Percentiles rank a stretch among this genome's conserved stretches.
Evolutionary conservation across 2,888 invertebrate species (phyloP).

Genomic region (Drosophila conformis): DNA sequence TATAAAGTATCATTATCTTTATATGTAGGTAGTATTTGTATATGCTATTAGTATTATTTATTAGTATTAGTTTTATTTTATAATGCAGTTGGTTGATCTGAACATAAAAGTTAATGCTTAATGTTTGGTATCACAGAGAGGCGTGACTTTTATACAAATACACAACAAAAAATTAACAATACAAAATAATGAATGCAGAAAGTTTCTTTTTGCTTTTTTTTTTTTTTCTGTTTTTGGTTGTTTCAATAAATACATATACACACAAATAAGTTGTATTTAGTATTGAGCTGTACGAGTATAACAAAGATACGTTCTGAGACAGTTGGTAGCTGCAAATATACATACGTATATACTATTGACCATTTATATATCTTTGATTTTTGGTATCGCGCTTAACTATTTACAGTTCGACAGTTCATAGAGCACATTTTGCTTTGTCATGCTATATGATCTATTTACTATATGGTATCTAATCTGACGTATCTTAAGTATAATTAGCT

Average conservation of each 20-base stretch:
- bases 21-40: conserved; percentile 34
- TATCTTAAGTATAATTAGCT: conserved; percentile 31
- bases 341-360: conserved; percentile 1
- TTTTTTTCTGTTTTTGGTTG: conserved; percentile 17
- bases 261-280: conserved; percentile 26
- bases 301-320: conserved; percentile 48
- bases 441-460: conserved; percentile 23
- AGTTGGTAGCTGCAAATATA: conserved; percentile 41
- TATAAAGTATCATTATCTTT: conserved; percentile 37
- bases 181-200: conserved; percentile 56
- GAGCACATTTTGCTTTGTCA: conserved; percentile 36
- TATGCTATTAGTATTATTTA: conserved; percentile 28
- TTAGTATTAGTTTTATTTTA: conserved; percentile 32
- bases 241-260: conserved; percentile 45
- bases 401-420: conserved; percentile 38
- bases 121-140: conserved; percentile 84
- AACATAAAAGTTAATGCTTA: conserved; percentile 78
- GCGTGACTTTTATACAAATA: conserved; percentile 82
- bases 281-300: conserved; percentile 56
- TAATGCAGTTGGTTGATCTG: conserved; percentile 75
- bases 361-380: conserved; percentile 13
- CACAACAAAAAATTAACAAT: conserved; percentile 55
- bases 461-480: conserved; percentile 28
- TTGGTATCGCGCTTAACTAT: conserved; percentile 38
- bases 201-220: conserved; percentile 31